Conservation (phyloP, 2,797 vertebrate genomes). For the Rhodeus uyekii region DNA sequence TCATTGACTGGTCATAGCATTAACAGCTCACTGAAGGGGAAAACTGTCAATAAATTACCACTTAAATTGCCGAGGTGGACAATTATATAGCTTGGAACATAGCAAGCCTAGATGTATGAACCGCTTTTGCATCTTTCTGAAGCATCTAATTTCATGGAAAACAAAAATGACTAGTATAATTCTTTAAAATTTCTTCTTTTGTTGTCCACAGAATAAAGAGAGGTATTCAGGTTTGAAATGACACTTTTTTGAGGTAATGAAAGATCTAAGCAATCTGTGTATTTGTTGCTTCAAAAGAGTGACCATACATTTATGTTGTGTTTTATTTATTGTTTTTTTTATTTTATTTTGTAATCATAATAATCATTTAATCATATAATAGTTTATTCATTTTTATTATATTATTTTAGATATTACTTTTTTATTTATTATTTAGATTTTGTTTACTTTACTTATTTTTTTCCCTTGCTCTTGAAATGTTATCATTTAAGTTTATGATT, state of each 20-base stretch:
- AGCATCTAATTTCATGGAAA: neutral
- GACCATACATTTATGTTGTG: neutral
- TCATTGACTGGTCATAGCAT: neutral
- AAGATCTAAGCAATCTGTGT: neutral
- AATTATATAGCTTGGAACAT: neutral
- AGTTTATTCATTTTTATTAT: neutral
- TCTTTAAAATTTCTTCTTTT: neutral
- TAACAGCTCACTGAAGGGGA: neutral
- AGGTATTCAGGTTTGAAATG: neutral
- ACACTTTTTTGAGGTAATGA: neutral
- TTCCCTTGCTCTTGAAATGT: neutral
- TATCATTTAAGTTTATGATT: neutral
- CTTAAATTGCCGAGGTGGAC: neutral
- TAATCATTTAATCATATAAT: neutral
- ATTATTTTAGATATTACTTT: too few species aligned
- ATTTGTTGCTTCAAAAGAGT: neutral
- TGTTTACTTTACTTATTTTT: neutral
- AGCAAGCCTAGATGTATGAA: neutral
- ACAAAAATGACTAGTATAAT: neutral
- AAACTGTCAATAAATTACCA: neutral
- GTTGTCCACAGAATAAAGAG: neutral
- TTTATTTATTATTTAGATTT: too few species aligned
- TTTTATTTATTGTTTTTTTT: neutral
- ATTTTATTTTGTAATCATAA: neutral
- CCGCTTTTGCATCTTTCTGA: neutral